phyloP scores from a whole-genome alignment of 2,113 vertebrate genomes.

The Otus sunia region DNA sequence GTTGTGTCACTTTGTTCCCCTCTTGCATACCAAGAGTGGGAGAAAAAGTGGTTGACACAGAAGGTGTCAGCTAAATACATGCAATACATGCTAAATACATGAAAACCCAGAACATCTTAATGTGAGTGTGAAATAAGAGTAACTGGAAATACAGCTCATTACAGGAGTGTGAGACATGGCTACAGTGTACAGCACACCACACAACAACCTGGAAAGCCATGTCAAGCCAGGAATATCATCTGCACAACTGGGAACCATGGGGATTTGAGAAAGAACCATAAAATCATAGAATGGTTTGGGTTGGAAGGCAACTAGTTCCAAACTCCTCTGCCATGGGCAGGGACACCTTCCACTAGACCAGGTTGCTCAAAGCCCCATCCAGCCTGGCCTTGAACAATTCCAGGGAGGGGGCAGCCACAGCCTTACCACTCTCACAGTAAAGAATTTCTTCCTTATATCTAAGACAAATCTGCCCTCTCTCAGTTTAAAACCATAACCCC shows the following conservation, averaged over 20 bases:
- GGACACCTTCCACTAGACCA: too few species aligned
- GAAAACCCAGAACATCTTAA: not conserved
- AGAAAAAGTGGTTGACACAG: not conserved
- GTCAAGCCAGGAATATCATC: not conserved
- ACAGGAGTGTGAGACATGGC: not conserved
- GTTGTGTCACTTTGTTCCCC: too few species aligned
- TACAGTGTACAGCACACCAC: accelerated
- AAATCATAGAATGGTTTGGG: too few species aligned
- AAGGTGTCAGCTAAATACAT: not conserved
- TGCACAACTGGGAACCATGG: accelerated
- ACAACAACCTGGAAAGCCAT: not conserved
- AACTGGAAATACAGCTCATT: not conserved
- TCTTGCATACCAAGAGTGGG: not conserved
- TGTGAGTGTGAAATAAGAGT: not conserved
- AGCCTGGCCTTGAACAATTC: too few species aligned
- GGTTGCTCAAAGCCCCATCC: too few species aligned
- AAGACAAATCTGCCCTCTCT: too few species aligned
- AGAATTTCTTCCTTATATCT: too few species aligned
- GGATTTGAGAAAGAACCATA: not conserved
- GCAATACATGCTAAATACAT: not conserved
- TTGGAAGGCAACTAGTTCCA: too few species aligned
- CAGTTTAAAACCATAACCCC: too few species aligned
- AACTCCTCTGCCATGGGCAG: too few species aligned
- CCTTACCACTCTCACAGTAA: too few species aligned
- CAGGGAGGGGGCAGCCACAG: too few species aligned